Conservation (phyloP, 2,888 invertebrate genomes). For the Neoitamus cyanurus region DNA sequence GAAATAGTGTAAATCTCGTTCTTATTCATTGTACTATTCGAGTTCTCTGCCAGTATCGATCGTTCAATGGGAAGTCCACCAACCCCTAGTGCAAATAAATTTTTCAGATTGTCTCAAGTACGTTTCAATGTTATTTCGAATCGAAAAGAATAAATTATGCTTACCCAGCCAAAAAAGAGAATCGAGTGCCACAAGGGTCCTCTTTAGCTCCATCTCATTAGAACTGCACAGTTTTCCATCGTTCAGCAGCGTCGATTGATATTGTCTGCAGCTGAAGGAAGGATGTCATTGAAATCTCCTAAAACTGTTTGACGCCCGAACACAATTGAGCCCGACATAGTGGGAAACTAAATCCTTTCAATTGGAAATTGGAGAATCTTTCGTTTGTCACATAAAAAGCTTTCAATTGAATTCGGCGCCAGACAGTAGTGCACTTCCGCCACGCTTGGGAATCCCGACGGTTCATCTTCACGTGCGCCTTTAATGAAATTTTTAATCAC, state of each 20-base stretch:
- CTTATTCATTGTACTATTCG: too few relatives aligned
- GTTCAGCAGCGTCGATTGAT: background rate
- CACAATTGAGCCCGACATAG: slow-evolving; percentile 7
- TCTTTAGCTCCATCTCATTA: background rate
- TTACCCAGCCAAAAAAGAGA: slow-evolving; percentile 13
- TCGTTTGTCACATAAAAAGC: slow-evolving; percentile 9
- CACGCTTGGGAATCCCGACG: background rate
- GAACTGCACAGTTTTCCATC: background rate
- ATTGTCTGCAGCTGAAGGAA: slow-evolving; percentile 21
- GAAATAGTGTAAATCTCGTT: too few relatives aligned
- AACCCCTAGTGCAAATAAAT: too few relatives aligned
- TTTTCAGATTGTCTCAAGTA: slow-evolving; percentile 25
- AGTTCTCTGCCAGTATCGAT: too few relatives aligned
- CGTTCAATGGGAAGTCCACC: too few relatives aligned
- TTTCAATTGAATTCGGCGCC: slow-evolving; percentile 25
- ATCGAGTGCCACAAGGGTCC: slow-evolving; percentile 14
- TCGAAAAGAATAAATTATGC: slow-evolving; percentile 15
- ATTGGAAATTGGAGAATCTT: slow-evolving; percentile 13
- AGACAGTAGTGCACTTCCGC: slow-evolving; percentile 8
- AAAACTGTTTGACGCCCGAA: slow-evolving; percentile 29
- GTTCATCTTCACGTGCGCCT: background rate
- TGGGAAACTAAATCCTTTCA: background rate
- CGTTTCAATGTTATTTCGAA: slow-evolving; percentile 18
- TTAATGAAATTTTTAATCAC: background rate
- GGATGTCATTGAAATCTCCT: slow-evolving; percentile 20